A percentile compares a stretch with the other conserved stretches of the same genome.
These are phyloP conservation scores for Syrphus vitripennis DNA, from an alignment of 2,888 invertebrate species.

Conservation along the genomic window DNA sequence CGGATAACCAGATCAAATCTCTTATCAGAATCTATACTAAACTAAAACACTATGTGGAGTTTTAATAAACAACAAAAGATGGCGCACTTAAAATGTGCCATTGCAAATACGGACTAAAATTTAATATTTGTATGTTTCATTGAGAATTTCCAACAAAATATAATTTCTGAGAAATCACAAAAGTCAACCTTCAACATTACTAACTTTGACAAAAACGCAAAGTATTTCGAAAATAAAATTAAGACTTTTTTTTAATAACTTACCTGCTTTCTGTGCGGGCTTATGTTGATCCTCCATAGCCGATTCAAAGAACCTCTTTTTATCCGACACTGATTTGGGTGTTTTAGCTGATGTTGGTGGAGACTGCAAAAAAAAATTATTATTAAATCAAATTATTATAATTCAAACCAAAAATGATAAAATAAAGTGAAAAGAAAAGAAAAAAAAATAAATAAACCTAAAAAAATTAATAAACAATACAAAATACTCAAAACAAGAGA, in stretches of 20 bases:
- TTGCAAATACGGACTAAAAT: too few species aligned
- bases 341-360: constrained; percentile 88
- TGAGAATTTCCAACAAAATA: too few species aligned
- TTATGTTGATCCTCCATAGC: constrained; percentile 96
- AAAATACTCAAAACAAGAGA: neutral
- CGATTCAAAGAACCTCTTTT: constrained; percentile 97
- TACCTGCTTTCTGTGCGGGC: constrained; percentile 92
- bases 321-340: constrained; percentile 94
- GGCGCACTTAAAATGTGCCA: too few species aligned
- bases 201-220: too few species aligned
- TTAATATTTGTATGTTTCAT: neutral
- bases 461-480: neutral
- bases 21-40: too few species aligned
- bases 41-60: too few species aligned
- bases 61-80: too few species aligned
- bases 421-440: neutral
- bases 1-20: too few species aligned
- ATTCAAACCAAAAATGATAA: constrained; percentile 54
- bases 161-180: too few species aligned
- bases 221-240: too few species aligned
- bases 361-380: constrained; percentile 78
- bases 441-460: neutral
- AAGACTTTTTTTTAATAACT: constrained; percentile 73
- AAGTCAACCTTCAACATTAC: too few species aligned
- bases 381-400: constrained; percentile 17